phyloP scores from a whole-genome alignment of 2,888 invertebrate genomes.

The Agrilus cyanescens region DNA sequence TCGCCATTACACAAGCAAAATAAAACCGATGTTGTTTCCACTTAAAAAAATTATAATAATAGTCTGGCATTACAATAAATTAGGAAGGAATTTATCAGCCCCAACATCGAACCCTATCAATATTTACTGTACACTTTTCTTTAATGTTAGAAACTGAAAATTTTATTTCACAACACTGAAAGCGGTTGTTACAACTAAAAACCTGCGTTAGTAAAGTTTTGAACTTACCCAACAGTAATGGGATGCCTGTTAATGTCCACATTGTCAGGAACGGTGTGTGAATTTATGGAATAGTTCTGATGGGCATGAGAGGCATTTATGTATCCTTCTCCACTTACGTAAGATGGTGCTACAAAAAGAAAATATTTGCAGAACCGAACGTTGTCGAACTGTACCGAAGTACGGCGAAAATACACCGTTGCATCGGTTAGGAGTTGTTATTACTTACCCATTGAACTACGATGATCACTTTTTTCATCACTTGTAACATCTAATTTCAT shows the following conservation, averaged over 20 bases:
- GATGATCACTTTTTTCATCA: slow-evolving; percentile 34
- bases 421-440: no score
- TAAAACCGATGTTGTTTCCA: no score
- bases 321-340: slow-evolving; percentile 32
- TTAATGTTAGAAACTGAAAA: not conserved
- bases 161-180: not conserved
- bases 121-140: slow-evolving; percentile 1
- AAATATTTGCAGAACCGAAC: slow-evolving; percentile 2
- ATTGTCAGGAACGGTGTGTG: slow-evolving; percentile 40
- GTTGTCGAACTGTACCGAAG: no score
- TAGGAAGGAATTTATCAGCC: no score
- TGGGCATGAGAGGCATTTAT: slow-evolving; percentile 30
- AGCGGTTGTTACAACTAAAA: slow-evolving; percentile 2
- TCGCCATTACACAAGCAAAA: not conserved
- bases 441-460: slow-evolving; percentile 33
- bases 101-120: no score
- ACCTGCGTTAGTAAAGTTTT: no score
- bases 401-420: no score
- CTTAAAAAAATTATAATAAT: no score
- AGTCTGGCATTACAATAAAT: no score
- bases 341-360: slow-evolving; percentile 28
- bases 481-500: slow-evolving; percentile 37
- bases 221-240: slow-evolving; percentile 50
- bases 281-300: slow-evolving; percentile 27
- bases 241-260: slow-evolving; percentile 51